Conservation (phyloP, 2,797 vertebrate species). For the Lepus oiostolus region DNA sequence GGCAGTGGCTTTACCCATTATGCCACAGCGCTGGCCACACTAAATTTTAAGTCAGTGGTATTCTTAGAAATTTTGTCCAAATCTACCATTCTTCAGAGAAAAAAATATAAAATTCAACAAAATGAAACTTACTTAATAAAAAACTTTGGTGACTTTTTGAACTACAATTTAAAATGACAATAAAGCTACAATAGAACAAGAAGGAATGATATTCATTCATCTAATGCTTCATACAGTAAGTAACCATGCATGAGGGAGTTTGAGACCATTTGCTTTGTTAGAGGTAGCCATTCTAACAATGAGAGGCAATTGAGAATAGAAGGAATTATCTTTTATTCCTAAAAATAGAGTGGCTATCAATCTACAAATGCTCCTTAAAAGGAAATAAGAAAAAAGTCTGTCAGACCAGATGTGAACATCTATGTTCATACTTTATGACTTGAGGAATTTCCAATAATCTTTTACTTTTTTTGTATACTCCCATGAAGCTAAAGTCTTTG, state of each 20-base stretch:
- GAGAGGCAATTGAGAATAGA: constrained; percentile 39
- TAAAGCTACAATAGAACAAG: constrained; percentile 23
- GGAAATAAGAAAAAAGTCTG: not conserved
- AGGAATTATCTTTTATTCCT: not conserved
- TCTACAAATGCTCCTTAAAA: constrained; percentile 43
- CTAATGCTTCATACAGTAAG: not conserved
- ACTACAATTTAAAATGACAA: constrained; percentile 39
- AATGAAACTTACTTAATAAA: constrained; percentile 36
- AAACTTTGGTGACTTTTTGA: not conserved
- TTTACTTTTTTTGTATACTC: constrained; percentile 31
- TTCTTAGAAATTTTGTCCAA: not conserved
- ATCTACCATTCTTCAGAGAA: constrained; percentile 16
- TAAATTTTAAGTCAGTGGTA: too few species aligned
- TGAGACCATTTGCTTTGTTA: constrained; percentile 63
- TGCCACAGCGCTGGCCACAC: too few species aligned
- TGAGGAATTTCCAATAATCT: constrained; percentile 5
- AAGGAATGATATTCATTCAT: constrained; percentile 7
- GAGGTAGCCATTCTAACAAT: constrained; percentile 56
- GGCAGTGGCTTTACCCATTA: too few species aligned
- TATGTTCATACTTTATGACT: constrained; percentile 32
- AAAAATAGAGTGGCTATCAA: constrained; percentile 43
- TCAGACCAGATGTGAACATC: not conserved
- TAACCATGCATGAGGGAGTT: not conserved
- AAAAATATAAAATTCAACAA: constrained; percentile 39
- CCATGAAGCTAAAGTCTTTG: not conserved